Conservation (phyloP, 2,888 invertebrate genomes). For the Heliconius sara region DNA sequence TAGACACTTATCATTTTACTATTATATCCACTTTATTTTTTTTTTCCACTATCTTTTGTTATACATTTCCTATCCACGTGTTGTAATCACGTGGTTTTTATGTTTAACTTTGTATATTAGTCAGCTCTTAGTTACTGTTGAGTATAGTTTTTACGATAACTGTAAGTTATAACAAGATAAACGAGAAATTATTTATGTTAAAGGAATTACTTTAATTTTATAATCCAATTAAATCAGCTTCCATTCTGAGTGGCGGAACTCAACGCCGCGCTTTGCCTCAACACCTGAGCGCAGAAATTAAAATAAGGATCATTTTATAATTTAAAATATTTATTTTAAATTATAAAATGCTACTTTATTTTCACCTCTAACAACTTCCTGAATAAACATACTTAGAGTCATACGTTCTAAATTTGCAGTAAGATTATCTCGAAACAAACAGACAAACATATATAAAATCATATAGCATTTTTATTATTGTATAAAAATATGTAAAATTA, state of each 20-base stretch:
- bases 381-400: slow-evolving; percentile 1
- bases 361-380: slow-evolving; percentile 12
- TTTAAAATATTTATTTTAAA: too few species aligned
- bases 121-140: slow-evolving; percentile 5
- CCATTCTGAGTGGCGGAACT: too few species aligned
- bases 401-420: background rate
- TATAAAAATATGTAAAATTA: too few species aligned
- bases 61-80: slow-evolving; percentile 27
- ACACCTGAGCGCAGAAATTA: too few species aligned
- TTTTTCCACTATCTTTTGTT: slow-evolving; percentile 19
- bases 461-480: too few species aligned
- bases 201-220: background rate
- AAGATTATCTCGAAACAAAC: too few species aligned
- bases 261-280: too few species aligned
- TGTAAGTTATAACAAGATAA: background rate
- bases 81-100: background rate
- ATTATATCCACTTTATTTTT: background rate
- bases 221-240: too few species aligned
- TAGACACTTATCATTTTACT: background rate
- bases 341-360: too few species aligned
- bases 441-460: too few species aligned
- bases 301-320: too few species aligned
- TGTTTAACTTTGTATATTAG: slow-evolving; percentile 25
- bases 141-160: background rate
- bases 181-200: background rate